These are phyloP conservation scores for Mystacornis crossleyi DNA, from an alignment of 2,113 vertebrate genomes.

Conservation along the genomic window DNA sequence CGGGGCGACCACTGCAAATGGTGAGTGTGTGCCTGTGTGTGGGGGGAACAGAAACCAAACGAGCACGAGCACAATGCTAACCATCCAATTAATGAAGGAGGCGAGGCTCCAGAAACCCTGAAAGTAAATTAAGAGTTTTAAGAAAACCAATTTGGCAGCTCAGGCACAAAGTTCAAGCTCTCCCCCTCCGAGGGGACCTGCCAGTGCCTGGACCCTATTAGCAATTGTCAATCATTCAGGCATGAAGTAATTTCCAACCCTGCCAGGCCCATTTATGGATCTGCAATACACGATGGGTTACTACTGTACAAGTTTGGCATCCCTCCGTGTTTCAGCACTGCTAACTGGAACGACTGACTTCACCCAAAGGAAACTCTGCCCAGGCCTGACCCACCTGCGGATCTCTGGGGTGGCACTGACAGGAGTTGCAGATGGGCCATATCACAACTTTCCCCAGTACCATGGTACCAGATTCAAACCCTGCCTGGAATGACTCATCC, in stretches of 20 bases:
- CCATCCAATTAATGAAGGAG: conserved; percentile 15
- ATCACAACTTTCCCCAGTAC: accelerated
- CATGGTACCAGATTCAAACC: background rate
- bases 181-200: background rate
- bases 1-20: background rate
- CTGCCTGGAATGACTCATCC: background rate
- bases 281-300: background rate
- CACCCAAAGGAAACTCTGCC: background rate
- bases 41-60: background rate
- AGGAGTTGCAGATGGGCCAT: background rate
- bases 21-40: background rate
- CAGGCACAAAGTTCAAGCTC: conserved; percentile 36
- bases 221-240: conserved; percentile 26
- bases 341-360: conserved; percentile 24
- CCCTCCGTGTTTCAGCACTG: background rate
- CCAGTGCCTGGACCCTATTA: conserved; percentile 45
- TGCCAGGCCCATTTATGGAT: background rate
- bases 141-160: conserved; percentile 45
- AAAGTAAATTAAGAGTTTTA: conserved; percentile 50
- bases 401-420: background rate
- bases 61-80: background rate
- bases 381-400: background rate
- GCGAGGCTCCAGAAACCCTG: background rate
- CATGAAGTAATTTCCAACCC: conserved; percentile 24
- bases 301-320: background rate